phyloP scores from a whole-genome alignment of 2,113 vertebrate genomes.

The Hippoglossus stenolepis region DNA sequence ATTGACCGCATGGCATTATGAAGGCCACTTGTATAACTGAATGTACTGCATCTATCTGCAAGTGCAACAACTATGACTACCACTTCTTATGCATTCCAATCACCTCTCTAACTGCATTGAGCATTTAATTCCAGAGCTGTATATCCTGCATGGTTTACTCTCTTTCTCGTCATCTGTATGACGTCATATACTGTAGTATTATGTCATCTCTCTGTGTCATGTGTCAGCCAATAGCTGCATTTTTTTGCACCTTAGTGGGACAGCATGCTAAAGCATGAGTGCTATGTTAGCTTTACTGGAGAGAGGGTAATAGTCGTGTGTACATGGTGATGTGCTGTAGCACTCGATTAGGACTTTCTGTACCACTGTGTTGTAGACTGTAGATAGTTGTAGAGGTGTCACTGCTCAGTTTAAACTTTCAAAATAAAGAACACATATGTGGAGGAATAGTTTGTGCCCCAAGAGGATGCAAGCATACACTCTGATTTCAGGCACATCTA shows the following conservation, averaged over 20 bases:
- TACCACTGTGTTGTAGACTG: conserved; percentile 14
- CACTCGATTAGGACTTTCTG: conserved; percentile 41
- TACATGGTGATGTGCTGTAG: conserved; percentile 50
- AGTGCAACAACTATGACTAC: conserved; percentile 78
- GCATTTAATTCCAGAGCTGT: conserved; percentile 75
- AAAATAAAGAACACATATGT: conserved; percentile 17
- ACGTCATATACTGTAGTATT: conserved; percentile 69
- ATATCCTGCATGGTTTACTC: conserved; percentile 82
- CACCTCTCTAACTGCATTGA: conserved; percentile 83
- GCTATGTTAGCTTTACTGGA: conserved; percentile 69
- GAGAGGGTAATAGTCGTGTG: conserved; percentile 56
- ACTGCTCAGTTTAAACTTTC: conserved; percentile 43
- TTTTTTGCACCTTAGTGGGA: conserved; percentile 74
- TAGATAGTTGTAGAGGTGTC: conserved; percentile 47
- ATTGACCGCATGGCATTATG: conserved; percentile 79
- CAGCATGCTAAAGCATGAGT: conserved; percentile 80
- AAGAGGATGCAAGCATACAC: conserved; percentile 18
- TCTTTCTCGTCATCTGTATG: conserved; percentile 76
- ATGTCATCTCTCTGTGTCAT: conserved; percentile 76
- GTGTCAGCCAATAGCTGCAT: conserved; percentile 75
- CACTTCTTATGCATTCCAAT: conserved; percentile 81
- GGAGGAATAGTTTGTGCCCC: conserved; percentile 19
- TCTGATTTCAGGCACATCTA: conserved; percentile 18
- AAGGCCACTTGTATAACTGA: conserved; percentile 77
- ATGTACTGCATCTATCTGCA: conserved; percentile 81